Percentiles rank a stretch among this genome's conserved stretches.
Conservation (phyloP, 2,797 vertebrate genomes). For the Echiichthys vipera region DNA sequence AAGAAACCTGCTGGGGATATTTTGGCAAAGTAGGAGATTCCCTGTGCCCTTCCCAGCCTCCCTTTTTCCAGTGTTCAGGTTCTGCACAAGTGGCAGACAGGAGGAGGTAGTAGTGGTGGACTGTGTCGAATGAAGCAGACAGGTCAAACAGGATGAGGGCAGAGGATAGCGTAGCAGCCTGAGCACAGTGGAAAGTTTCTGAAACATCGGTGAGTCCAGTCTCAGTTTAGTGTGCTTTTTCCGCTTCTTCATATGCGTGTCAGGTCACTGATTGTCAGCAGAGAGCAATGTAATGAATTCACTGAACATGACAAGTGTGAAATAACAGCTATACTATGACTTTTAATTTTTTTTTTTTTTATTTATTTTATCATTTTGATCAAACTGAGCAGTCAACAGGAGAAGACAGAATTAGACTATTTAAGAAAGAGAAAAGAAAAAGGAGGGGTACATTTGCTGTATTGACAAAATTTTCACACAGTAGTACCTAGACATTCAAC, state of each 20-base stretch:
- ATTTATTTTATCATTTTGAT: no score
- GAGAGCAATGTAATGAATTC: conserved; percentile 4
- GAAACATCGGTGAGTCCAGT: conserved; percentile 20
- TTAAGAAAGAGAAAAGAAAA: no score
- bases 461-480: no score
- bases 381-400: no score
- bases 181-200: conserved; percentile 7
- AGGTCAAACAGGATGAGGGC: conserved; percentile 44
- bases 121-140: conserved; percentile 48
- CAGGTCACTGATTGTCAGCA: conserved; percentile 10
- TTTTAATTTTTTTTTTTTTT: no score
- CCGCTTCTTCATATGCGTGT: background rate
- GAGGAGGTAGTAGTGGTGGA: conserved; percentile 3
- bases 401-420: no score
- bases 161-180: conserved; percentile 12
- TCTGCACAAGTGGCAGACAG: conserved; percentile 19
- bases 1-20: conserved; percentile 6
- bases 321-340: background rate
- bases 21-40: conserved; percentile 10
- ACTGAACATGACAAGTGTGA: background rate
- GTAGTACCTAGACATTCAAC: no score
- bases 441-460: no score
- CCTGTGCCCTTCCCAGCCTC: background rate
- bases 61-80: background rate
- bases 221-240: conserved; percentile 28